phyloP scores from a whole-genome alignment of 1,140 invertebrate genomes.

The Ylistrum balloti region DNA sequence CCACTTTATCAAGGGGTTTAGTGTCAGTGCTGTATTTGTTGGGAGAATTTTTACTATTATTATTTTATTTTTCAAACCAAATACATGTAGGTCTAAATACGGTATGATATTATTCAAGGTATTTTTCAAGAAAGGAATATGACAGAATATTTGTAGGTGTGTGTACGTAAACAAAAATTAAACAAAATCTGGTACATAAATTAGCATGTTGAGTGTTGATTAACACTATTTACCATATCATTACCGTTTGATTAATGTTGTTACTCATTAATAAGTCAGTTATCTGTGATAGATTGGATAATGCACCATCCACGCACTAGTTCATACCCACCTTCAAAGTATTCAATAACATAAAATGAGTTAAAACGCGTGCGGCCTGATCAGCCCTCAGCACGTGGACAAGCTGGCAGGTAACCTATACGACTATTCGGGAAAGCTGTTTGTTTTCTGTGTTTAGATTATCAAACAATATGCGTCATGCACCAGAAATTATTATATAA shows the following conservation, averaged over 20 bases:
- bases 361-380: not conserved
- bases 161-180: no score
- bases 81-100: no score
- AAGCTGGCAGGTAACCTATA: not conserved
- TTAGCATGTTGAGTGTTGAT: not conserved
- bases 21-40: no score
- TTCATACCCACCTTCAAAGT: not conserved
- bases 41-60: no score
- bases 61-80: no score
- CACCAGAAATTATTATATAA: constrained; percentile 21
- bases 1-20: no score
- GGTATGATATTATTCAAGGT: no score
- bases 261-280: not conserved
- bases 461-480: not conserved
- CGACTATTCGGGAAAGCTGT: not conserved
- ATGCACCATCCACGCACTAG: not conserved
- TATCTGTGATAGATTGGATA: not conserved
- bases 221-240: not conserved
- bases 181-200: no score
- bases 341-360: not conserved
- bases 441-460: not conserved
- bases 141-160: no score
- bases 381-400: not conserved
- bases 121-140: no score
- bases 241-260: not conserved